Evolutionary conservation across 1,140 invertebrate genomes (phyloP).

Genomic region (Drosophila hydei): DNA sequence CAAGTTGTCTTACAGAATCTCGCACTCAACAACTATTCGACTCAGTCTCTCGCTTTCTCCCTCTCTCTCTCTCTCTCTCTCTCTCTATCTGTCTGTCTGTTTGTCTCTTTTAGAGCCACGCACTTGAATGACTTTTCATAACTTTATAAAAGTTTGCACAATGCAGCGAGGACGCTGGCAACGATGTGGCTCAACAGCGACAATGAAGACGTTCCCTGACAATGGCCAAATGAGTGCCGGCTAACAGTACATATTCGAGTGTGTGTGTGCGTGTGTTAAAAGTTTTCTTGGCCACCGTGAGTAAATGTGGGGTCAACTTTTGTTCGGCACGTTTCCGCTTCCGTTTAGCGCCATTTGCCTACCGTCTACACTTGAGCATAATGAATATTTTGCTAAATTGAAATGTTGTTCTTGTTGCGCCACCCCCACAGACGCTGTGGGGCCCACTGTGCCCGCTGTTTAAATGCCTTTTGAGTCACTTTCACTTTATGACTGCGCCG

Average conservation of each 20-base stretch:
- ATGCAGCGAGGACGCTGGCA: conserved; percentile 37
- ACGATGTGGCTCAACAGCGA: conserved; percentile 34
- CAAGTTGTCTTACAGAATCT: conserved; percentile 51
- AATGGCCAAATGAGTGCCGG: conserved; percentile 68
- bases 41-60: not conserved
- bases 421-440: not conserved
- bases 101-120: conserved; percentile 36
- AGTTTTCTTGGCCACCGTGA: conserved; percentile 10
- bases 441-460: not conserved
- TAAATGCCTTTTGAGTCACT: conserved; percentile 61
- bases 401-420: conserved; percentile 67
- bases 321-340: conserved; percentile 72
- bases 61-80: not conserved
- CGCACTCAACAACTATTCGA: not conserved
- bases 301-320: conserved; percentile 44
- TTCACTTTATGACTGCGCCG: conserved; percentile 74
- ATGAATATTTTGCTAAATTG: conserved; percentile 80
- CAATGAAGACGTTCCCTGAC: conserved; percentile 65
- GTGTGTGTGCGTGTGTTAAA: conserved; percentile 6
- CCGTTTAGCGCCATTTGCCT: conserved; percentile 66
- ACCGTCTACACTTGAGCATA: conserved; percentile 71
- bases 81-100: conserved; percentile 8
- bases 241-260: not conserved
- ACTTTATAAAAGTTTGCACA: conserved; percentile 77
- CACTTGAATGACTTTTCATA: conserved; percentile 81